phyloP scores from a whole-genome alignment of 2,797 vertebrate species.

The Enteromius mattozi region DNA sequence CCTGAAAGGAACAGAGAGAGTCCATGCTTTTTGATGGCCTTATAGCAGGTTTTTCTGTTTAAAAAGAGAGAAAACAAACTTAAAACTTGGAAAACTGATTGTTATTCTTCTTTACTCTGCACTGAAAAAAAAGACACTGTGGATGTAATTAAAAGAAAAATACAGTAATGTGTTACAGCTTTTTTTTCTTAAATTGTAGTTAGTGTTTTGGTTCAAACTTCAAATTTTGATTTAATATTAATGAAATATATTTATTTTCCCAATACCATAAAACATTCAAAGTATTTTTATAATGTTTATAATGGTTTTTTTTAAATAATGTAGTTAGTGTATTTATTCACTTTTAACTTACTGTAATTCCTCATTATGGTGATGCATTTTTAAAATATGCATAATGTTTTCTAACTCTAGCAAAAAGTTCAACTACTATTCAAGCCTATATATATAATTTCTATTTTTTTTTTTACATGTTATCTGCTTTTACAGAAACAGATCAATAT shows the following conservation, averaged over 20 bases:
- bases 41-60: slow-evolving; percentile 89
- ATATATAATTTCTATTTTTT: too few relatives aligned
- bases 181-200: background rate
- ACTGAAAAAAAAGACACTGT: background rate
- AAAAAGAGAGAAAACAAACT: slow-evolving; percentile 49
- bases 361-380: background rate
- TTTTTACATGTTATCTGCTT: background rate
- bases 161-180: background rate
- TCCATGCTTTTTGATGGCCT: slow-evolving; percentile 98
- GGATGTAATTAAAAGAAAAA: background rate
- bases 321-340: background rate
- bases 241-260: background rate
- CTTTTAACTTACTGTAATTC: background rate
- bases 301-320: background rate
- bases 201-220: background rate
- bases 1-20: slow-evolving; percentile 88
- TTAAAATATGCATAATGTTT: background rate
- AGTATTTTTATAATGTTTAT: background rate
- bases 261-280: background rate
- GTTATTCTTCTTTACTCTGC: background rate
- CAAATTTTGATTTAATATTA: background rate
- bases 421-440: too few relatives aligned
- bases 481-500: background rate
- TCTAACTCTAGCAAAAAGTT: background rate
- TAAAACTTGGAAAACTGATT: background rate